A percentile compares a stretch with the other conserved stretches of the same genome.
Evolutionary conservation across 2,888 invertebrate genomes (phyloP).

Genomic region (Polyploca ridens): DNA sequence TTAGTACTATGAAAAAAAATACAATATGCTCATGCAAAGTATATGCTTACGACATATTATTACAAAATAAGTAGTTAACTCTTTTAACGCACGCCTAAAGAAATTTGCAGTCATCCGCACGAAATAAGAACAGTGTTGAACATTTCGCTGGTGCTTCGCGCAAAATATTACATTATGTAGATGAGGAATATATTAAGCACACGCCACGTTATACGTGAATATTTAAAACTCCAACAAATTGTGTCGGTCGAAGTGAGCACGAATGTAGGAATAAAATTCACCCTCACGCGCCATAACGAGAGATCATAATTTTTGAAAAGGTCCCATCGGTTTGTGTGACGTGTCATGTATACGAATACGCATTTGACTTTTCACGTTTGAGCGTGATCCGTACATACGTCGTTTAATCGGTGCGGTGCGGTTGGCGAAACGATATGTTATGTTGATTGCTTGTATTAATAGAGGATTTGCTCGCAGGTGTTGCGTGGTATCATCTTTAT

Average conservation of each 20-base stretch:
- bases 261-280: slow-evolving; percentile 53
- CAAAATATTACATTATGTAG: slow-evolving; percentile 73
- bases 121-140: slow-evolving; percentile 46
- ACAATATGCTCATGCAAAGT: neutral
- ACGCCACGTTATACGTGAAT: slow-evolving; percentile 67
- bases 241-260: slow-evolving; percentile 54
- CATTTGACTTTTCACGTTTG: slow-evolving; percentile 22
- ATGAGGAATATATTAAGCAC: slow-evolving; percentile 71
- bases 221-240: slow-evolving; percentile 72
- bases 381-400: slow-evolving; percentile 13
- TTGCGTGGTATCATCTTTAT: neutral
- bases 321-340: slow-evolving; percentile 57
- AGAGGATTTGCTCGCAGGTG: neutral
- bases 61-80: neutral
- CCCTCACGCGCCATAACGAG: slow-evolving; percentile 44
- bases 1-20: too few species aligned
- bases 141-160: slow-evolving; percentile 50
- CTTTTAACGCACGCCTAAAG: neutral
- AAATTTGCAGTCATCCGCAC: slow-evolving; percentile 1
- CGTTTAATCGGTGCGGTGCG: slow-evolving; percentile 9
- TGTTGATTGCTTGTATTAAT: neutral
- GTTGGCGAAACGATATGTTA: neutral
- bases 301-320: slow-evolving; percentile 70
- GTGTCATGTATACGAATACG: slow-evolving; percentile 54
- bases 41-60: neutral